Evolutionary conservation across 2,797 vertebrate genomes (phyloP).

Genomic region (Eulemur albifrons): DNA sequence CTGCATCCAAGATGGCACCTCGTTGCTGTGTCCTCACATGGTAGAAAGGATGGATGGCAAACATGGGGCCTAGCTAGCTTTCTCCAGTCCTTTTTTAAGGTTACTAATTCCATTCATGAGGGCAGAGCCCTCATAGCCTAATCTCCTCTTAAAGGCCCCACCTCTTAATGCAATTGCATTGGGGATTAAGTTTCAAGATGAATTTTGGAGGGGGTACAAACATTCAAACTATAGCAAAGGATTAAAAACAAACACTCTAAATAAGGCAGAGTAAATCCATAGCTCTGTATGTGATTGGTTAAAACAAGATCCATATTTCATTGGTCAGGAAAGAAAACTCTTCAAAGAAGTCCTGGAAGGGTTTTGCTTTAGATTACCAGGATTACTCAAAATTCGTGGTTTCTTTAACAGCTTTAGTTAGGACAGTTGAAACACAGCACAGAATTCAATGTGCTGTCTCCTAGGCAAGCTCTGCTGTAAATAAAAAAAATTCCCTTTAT

Average conservation of each 20-base stretch:
- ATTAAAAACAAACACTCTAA: slow-evolving; percentile 3
- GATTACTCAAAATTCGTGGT: neutral
- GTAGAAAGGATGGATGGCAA: neutral
- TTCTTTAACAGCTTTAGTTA: neutral
- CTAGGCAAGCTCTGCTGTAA: neutral
- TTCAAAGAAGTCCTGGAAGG: neutral
- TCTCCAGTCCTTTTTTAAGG: neutral
- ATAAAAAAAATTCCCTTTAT: neutral
- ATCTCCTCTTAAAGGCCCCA: neutral
- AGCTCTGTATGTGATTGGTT: neutral
- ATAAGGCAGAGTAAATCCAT: neutral
- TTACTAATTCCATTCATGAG: neutral
- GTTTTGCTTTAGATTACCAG: neutral
- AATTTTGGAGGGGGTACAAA: neutral
- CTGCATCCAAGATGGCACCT: neutral
- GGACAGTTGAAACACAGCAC: neutral
- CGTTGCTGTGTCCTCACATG: neutral
- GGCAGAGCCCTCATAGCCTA: neutral
- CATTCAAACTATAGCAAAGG: neutral
- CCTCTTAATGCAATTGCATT: neutral
- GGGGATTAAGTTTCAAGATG: neutral
- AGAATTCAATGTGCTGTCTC: neutral
- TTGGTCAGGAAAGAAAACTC: neutral
- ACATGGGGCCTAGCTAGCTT: neutral
- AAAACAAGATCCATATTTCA: slow-evolving; percentile 17